Evolutionary conservation across 2,113 vertebrate genomes (phyloP).

Genomic region (Pogonocichla stellata): DNA sequence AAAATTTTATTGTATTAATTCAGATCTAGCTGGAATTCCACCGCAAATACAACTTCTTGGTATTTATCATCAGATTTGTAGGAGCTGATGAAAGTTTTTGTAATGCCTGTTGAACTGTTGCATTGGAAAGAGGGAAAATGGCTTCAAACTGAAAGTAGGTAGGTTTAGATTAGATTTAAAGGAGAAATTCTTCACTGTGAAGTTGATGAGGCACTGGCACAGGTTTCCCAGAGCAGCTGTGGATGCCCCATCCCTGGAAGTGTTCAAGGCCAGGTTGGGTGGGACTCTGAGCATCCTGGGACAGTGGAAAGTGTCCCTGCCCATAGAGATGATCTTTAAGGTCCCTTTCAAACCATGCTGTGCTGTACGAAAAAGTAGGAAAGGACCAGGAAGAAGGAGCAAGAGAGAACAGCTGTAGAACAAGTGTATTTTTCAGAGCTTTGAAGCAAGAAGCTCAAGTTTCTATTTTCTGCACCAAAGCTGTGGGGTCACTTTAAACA

Average conservation of each 20-base stretch:
- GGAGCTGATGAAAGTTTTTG: not conserved
- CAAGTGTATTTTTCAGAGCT: not conserved
- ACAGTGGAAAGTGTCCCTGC: not conserved
- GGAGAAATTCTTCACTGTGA: not conserved
- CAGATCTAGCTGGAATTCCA: not conserved
- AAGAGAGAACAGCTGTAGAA: not conserved
- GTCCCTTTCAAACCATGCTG: not conserved
- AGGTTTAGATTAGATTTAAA: not conserved
- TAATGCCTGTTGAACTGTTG: not conserved
- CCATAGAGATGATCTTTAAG: not conserved
- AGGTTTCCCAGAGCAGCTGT: not conserved
- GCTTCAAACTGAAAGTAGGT: not conserved
- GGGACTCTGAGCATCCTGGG: rapidly evolving
- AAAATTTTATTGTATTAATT: not conserved
- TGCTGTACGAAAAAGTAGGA: not conserved
- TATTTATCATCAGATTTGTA: not conserved
- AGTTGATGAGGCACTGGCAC: not conserved
- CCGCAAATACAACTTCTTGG: not conserved
- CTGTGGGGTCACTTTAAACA: not conserved
- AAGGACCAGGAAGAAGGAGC: not conserved
- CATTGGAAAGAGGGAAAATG: not conserved
- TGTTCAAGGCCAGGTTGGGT: not conserved
- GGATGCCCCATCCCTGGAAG: rapidly evolving
- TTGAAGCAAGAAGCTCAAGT: not conserved
- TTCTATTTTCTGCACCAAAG: not conserved